These are phyloP conservation scores for Gryllus bimaculatus DNA, from an alignment of 1,140 invertebrate genomes.

Conservation along the genomic window DNA sequence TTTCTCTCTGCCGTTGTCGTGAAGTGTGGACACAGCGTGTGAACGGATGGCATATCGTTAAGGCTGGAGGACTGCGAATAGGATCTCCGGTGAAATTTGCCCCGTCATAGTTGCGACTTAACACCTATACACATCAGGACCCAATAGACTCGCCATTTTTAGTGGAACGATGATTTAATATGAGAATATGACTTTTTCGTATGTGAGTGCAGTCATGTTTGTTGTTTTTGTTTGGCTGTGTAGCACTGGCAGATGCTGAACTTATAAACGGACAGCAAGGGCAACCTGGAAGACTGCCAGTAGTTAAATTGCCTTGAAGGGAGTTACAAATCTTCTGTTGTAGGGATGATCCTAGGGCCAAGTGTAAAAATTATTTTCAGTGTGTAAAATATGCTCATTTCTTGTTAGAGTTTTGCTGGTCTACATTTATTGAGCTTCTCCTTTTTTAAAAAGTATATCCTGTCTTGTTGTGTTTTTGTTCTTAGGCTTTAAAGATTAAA, in stretches of 20 bases:
- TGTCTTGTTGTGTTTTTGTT: conserved; percentile 2
- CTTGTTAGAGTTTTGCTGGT: background rate
- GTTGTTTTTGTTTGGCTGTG: conserved; percentile 4
- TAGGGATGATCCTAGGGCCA: background rate
- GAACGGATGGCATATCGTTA: background rate
- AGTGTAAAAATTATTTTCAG: background rate
- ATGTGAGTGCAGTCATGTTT: background rate
- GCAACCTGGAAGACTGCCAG: background rate
- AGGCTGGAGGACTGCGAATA: background rate
- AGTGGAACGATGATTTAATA: conserved; percentile 1
- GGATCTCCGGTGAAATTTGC: background rate
- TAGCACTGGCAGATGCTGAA: background rate
- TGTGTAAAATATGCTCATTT: background rate
- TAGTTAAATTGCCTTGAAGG: conserved; percentile 2
- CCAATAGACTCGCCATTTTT: background rate
- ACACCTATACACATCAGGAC: background rate
- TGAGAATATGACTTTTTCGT: conserved; percentile 1
- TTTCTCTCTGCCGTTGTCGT: too few relatives aligned
- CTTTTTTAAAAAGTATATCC: conserved; percentile 2
- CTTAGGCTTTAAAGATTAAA: background rate
- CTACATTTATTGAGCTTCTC: background rate
- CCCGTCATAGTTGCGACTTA: background rate
- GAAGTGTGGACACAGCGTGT: background rate
- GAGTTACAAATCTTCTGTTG: background rate
- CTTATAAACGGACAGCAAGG: background rate